Evolutionary conservation across 2,888 invertebrate species (phyloP).

Genomic region (Sesia bembeciformis): DNA sequence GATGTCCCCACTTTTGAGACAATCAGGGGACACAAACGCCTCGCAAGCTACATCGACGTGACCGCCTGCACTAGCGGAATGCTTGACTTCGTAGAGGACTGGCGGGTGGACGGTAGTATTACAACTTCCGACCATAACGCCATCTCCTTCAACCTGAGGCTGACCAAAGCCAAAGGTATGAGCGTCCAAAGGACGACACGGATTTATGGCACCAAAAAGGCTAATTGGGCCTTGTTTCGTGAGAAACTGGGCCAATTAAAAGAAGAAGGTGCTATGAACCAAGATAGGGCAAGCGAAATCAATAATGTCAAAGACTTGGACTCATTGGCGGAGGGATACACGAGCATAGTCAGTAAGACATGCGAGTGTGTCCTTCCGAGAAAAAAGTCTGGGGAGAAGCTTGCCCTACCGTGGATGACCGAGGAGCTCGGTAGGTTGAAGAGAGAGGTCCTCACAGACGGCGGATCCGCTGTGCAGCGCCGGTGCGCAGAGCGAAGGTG

Average conservation of each 20-base stretch:
- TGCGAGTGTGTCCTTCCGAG: conserved; percentile 3
- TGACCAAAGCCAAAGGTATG: neutral
- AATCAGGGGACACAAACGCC: too few species aligned
- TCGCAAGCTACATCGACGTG: too few species aligned
- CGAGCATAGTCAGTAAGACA: conserved; percentile 2
- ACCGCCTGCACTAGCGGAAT: too few species aligned
- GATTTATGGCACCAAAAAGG: conserved; percentile 5
- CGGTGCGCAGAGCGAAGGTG: too few species aligned
- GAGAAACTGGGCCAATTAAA: neutral
- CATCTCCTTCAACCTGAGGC: too few species aligned
- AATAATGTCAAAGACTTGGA: conserved; percentile 1
- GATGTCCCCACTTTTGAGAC: too few species aligned
- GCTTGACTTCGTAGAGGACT: too few species aligned
- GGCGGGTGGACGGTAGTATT: too few species aligned
- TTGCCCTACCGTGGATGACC: conserved; percentile 12
- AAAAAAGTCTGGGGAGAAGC: neutral
- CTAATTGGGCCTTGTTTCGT: conserved; percentile 2
- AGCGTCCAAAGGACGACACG: conserved; percentile 8
- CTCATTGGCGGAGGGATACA: neutral
- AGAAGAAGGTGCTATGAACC: neutral
- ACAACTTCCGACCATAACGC: too few species aligned
- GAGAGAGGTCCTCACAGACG: conserved; percentile 4
- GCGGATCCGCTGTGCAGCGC: too few species aligned
- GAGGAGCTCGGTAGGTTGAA: conserved; percentile 6
- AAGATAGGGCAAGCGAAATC: neutral